phyloP scores from a whole-genome alignment of 2,797 vertebrate species.

The Squalus acanthias region DNA sequence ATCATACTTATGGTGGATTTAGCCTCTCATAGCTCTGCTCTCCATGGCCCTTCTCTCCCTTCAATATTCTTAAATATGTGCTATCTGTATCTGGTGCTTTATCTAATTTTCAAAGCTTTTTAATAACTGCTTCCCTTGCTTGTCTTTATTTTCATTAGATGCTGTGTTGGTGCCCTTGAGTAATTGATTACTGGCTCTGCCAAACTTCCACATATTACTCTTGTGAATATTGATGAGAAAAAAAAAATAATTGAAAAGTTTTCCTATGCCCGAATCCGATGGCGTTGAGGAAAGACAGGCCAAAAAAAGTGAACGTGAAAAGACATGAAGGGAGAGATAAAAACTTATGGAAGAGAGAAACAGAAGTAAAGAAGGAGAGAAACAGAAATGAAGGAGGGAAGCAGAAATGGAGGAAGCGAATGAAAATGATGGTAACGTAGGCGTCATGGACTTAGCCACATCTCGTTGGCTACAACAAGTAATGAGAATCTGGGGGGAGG shows the following conservation, averaged over 20 bases:
- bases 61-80: not conserved
- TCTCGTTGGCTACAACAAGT: not conserved
- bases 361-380: not conserved
- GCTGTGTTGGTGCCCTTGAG: not conserved
- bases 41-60: not conserved
- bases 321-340: not conserved
- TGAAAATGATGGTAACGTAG: not conserved
- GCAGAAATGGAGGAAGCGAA: not conserved
- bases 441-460: too few relatives aligned
- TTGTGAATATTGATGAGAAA: not conserved
- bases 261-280: not conserved
- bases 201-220: not conserved
- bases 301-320: not conserved
- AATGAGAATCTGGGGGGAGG: constrained; percentile 47
- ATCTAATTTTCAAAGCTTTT: not conserved
- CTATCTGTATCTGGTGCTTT: not conserved
- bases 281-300: not conserved
- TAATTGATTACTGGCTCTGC: not conserved
- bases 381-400: not conserved
- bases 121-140: too few relatives aligned
- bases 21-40: too few relatives aligned
- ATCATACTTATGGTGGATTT: not conserved
- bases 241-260: not conserved
- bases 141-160: not conserved
- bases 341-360: not conserved